These are phyloP conservation scores for Agrenia bidenticulata DNA, from an alignment of 2,888 invertebrate species.

Conservation along the genomic window DNA sequence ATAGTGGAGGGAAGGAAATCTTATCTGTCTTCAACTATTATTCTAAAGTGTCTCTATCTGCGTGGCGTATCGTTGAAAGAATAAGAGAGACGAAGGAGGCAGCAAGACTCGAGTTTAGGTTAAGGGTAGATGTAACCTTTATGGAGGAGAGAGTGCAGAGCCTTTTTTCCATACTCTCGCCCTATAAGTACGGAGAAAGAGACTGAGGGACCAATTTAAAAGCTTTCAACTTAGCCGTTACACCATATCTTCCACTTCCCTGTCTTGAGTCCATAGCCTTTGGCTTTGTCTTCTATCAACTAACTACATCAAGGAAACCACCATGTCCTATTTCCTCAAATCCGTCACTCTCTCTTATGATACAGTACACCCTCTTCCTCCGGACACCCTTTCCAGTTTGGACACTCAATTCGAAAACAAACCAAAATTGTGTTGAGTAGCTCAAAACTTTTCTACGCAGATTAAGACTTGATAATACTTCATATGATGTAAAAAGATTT, in stretches of 20 bases:
- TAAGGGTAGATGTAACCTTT: not conserved
- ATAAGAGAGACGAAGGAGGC: not conserved
- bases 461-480: too few species aligned
- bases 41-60: conserved; percentile 8
- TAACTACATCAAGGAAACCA: conserved; percentile 1
- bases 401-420: too few species aligned
- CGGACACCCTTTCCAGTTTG: too few species aligned
- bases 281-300: conserved; percentile 5
- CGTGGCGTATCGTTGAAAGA: conserved; percentile 4
- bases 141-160: not conserved
- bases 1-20: conserved; percentile 26
- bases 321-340: not conserved
- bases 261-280: conserved; percentile 10
- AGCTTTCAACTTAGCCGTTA: conserved; percentile 51
- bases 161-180: not conserved
- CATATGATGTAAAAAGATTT: too few species aligned
- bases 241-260: conserved; percentile 20
- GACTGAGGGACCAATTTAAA: conserved; percentile 50
- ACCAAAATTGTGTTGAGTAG: too few species aligned
- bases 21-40: conserved; percentile 38
- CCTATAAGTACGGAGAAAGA: conserved; percentile 21
- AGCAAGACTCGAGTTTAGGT: not conserved
- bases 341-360: too few species aligned
- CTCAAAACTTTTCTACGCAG: too few species aligned
- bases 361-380: too few species aligned